These are phyloP conservation scores for Hyles vespertilio DNA, from an alignment of 1,140 invertebrate genomes.

Conservation along the genomic window DNA sequence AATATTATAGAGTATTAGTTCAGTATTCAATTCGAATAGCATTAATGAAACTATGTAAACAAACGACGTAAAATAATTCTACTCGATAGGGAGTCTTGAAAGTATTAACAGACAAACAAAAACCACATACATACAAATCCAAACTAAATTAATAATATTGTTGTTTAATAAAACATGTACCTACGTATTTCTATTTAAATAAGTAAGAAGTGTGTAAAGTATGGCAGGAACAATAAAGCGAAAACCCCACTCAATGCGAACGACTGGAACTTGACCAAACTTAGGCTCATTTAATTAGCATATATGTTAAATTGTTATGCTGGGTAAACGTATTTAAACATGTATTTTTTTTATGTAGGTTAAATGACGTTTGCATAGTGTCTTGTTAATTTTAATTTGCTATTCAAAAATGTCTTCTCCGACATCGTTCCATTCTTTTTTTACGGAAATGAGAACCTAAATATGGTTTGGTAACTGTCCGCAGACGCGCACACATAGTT, in stretches of 20 bases:
- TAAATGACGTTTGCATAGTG: slow-evolving; percentile 40
- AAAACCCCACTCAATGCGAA: slow-evolving; percentile 12
- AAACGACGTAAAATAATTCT: too few species aligned
- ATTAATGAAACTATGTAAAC: too few species aligned
- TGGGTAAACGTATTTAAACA: slow-evolving; percentile 37
- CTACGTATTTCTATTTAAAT: too few species aligned
- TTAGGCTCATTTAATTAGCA: slow-evolving; percentile 39
- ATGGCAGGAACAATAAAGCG: slow-evolving; percentile 3
- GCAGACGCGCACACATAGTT: background rate
- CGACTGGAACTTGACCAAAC: slow-evolving; percentile 8
- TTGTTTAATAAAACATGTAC: too few species aligned
- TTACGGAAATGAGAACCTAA: slow-evolving; percentile 14
- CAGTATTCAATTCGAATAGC: too few species aligned
- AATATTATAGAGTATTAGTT: too few species aligned
- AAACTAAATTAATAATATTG: background rate
- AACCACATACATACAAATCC: too few species aligned
- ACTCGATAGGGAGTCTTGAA: too few species aligned
- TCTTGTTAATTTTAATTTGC: slow-evolving; percentile 38
- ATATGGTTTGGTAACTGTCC: slow-evolving; percentile 16
- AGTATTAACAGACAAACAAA: too few species aligned
- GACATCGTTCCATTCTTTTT: slow-evolving; percentile 10
- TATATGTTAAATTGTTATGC: slow-evolving; percentile 34
- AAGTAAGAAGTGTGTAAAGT: too few species aligned
- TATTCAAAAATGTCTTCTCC: slow-evolving; percentile 25
- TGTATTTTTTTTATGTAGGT: slow-evolving; percentile 40